Percentiles rank a stretch among this genome's conserved stretches.
phyloP scores from a whole-genome alignment of 92 coral and sea anemone species.

The Pocillopora grandis region DNA sequence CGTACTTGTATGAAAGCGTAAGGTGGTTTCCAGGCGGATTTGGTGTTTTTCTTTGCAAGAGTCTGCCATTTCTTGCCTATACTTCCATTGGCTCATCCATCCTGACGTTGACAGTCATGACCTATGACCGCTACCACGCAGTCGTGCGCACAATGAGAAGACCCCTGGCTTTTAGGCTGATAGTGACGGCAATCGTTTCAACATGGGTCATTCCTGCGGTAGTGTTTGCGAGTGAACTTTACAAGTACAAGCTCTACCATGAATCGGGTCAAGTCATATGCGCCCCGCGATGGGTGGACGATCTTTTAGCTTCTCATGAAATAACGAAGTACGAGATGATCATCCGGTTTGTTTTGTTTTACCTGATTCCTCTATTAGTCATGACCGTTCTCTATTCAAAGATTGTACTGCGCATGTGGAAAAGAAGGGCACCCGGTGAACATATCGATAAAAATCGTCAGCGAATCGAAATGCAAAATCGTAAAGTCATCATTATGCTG shows the following conservation, averaged over 20 bases:
- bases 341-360: slow-evolving; percentile 53
- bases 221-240: slow-evolving; percentile 37
- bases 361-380: slow-evolving; percentile 61
- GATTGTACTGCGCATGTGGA: slow-evolving; percentile 63
- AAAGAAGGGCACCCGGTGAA: slow-evolving; percentile 66
- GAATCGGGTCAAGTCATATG: slow-evolving; percentile 24
- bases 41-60: slow-evolving; percentile 47
- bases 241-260: slow-evolving; percentile 15
- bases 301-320: neutral
- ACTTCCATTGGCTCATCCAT: slow-evolving; percentile 57
- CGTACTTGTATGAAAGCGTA: neutral
- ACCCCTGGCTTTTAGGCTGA: slow-evolving; percentile 45
- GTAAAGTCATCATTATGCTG: slow-evolving; percentile 66
- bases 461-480: slow-evolving; percentile 62
- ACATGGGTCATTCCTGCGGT: slow-evolving; percentile 51
- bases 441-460: slow-evolving; percentile 54
- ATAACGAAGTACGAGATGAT: slow-evolving; percentile 45
- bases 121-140: slow-evolving; percentile 66
- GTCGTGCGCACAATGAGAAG: slow-evolving; percentile 56
- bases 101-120: slow-evolving; percentile 48
- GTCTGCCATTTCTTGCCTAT: slow-evolving; percentile 24
- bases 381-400: slow-evolving; percentile 66
- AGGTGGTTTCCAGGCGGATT: slow-evolving; percentile 32
- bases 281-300: slow-evolving; percentile 33
- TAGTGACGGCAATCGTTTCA: slow-evolving; percentile 18